Percentiles rank a stretch among this genome's conserved stretches.
Conservation (phyloP, 1,140 invertebrate species). For the Holcopasites calliopsidis region DNA sequence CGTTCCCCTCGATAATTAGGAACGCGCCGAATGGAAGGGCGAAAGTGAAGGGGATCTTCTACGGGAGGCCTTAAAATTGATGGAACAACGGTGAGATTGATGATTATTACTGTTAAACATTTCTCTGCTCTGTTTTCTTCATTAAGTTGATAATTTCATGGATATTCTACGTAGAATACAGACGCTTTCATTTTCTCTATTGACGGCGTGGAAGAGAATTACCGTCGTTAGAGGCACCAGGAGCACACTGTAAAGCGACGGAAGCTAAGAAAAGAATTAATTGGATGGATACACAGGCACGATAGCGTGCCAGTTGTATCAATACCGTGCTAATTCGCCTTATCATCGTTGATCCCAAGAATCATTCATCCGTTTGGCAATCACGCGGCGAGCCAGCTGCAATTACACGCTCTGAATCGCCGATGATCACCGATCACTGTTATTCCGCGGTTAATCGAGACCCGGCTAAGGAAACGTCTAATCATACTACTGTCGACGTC, state of each 20-base stretch:
- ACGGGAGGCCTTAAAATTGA: no score
- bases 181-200: neutral
- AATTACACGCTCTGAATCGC: slow-evolving; percentile 33
- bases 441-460: slow-evolving; percentile 3
- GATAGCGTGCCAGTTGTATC: neutral
- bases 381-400: neutral
- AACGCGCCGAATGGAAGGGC: neutral
- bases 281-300: neutral
- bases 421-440: slow-evolving; percentile 11
- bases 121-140: no score
- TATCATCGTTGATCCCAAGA: neutral
- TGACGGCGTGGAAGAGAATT: neutral
- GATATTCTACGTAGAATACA: no score
- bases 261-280: neutral
- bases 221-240: neutral
- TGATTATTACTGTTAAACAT: no score
- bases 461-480: neutral
- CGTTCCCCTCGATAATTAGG: slow-evolving; percentile 13
- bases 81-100: no score
- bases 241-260: neutral
- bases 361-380: neutral
- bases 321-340: neutral
- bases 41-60: neutral
- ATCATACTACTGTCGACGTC: neutral
- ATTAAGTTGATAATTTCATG: no score